A percentile compares a stretch with the other conserved stretches of the same genome.
phyloP scores from a whole-genome alignment of 2,113 vertebrate species.

The Labeo rohita region DNA sequence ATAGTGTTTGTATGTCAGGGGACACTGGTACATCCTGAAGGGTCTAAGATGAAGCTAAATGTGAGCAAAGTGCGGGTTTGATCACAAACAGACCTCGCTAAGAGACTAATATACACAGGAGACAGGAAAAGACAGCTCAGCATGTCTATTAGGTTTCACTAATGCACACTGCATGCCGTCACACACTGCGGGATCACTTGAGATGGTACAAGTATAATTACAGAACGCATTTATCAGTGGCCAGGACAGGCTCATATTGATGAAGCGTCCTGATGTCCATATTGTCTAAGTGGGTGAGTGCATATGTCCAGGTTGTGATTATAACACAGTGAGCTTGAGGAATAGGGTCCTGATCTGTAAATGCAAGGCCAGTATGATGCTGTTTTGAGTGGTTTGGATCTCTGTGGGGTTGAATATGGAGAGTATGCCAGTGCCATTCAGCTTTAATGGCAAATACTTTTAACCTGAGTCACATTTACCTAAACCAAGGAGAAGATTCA shows the following conservation, averaged over 20 bases:
- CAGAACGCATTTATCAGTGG: constrained; percentile 17
- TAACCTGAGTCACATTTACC: constrained; percentile 6
- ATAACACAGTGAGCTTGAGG: neutral
- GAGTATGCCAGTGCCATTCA: neutral
- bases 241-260: neutral
- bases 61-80: constrained; percentile 11
- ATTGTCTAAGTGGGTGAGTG: neutral
- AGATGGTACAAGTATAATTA: constrained; percentile 25
- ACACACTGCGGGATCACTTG: constrained; percentile 31
- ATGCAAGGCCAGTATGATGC: neutral
- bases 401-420: neutral
- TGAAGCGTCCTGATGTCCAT: neutral
- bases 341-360: neutral
- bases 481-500: constrained; percentile 6
- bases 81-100: constrained; percentile 14
- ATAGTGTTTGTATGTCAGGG: constrained; percentile 2
- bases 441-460: constrained; percentile 25
- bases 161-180: neutral
- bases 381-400: neutral
- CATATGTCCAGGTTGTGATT: neutral
- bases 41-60: constrained; percentile 26
- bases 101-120: constrained; percentile 30
- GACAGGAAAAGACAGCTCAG: constrained; percentile 25
- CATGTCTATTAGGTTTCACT: constrained; percentile 28
- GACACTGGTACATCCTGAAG: constrained; percentile 10